phyloP scores from a whole-genome alignment of 1,140 invertebrate species.

The Physella acuta region DNA sequence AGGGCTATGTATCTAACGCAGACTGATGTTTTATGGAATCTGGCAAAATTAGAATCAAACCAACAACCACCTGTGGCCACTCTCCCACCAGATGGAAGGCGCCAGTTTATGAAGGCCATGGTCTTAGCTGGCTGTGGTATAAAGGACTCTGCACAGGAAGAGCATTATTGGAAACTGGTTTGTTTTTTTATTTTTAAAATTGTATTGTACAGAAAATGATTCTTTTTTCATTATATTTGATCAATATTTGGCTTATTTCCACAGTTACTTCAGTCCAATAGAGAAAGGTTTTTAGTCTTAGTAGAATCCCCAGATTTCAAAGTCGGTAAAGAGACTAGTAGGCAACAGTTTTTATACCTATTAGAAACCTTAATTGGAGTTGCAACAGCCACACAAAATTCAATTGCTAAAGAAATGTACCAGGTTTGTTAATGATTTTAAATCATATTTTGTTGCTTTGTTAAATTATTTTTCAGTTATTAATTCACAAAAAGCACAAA shows the following conservation, averaged over 20 bases:
- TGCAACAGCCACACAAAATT: conserved; percentile 21
- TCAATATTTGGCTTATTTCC: background rate
- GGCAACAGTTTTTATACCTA: conserved; percentile 19
- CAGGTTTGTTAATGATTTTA: conserved; percentile 10
- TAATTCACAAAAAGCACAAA: too few relatives aligned
- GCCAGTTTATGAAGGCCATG: conserved; percentile 58
- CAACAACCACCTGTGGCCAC: conserved; percentile 47
- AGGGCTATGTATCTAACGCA: conserved; percentile 52
- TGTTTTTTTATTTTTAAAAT: too few relatives aligned
- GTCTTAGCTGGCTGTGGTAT: conserved; percentile 58
- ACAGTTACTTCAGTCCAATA: conserved; percentile 24
- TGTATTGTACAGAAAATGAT: too few relatives aligned
- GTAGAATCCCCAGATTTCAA: conserved; percentile 15
- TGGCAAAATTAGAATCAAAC: conserved; percentile 54
- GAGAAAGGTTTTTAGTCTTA: conserved; percentile 16
- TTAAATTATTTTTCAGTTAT: too few relatives aligned
- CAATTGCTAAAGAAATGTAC: conserved; percentile 23
- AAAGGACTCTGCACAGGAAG: conserved; percentile 37
- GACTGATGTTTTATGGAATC: conserved; percentile 54
- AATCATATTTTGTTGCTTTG: background rate
- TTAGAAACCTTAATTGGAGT: conserved; percentile 23
- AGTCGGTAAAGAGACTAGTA: conserved; percentile 9
- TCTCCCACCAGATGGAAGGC: conserved; percentile 54
- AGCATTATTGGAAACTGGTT: conserved; percentile 58
- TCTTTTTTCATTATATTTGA: too few relatives aligned